phyloP scores from a whole-genome alignment of 2,888 invertebrate species.

The Trachelus stipa region DNA sequence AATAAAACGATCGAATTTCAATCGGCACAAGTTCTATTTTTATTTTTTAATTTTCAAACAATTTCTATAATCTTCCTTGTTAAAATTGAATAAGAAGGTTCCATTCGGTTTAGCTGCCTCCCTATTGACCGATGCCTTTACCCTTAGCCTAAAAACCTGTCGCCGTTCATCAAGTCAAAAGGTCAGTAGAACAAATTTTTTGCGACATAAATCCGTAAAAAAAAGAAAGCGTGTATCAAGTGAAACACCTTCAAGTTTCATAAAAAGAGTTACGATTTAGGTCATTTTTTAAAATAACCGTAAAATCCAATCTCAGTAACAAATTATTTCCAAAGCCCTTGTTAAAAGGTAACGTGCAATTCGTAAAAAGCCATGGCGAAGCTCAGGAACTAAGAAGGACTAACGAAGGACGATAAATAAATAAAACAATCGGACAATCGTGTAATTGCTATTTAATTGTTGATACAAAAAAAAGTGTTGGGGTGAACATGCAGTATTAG shows the following conservation, averaged over 20 bases:
- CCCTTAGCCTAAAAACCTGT: neutral
- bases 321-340: neutral
- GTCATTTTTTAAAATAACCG: neutral
- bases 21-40: neutral
- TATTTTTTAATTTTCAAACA: neutral
- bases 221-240: no score
- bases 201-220: neutral
- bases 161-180: neutral
- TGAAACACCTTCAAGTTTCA: no score
- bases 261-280: no score
- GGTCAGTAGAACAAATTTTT: neutral
- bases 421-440: neutral
- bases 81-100: neutral
- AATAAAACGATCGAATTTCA: neutral
- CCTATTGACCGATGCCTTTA: neutral
- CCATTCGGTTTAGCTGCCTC: neutral
- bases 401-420: neutral
- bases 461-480: neutral
- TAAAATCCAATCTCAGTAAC: neutral
- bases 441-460: neutral
- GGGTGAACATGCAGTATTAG: neutral
- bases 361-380: neutral
- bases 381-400: neutral
- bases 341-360: neutral
- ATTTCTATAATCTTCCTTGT: neutral